These are phyloP conservation scores for Eupithecia inturbata DNA, from an alignment of 2,888 invertebrate species.

Conservation along the genomic window DNA sequence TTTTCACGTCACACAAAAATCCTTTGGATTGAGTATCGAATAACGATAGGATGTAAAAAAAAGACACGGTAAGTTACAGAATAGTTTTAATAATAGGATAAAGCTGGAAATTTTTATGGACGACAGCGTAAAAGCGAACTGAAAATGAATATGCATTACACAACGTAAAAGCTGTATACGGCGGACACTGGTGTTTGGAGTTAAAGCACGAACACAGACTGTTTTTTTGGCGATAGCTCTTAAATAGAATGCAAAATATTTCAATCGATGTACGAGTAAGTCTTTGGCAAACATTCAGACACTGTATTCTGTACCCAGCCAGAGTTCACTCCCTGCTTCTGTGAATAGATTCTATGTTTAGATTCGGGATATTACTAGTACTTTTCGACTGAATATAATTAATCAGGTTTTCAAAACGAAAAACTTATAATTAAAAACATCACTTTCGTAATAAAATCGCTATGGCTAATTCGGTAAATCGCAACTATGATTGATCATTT, in stretches of 20 bases:
- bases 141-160: neutral
- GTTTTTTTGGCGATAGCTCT: neutral
- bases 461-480: neutral
- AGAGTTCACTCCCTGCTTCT: slow-evolving; percentile 45
- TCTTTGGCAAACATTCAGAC: slow-evolving; percentile 61
- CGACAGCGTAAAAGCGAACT: neutral
- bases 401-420: neutral
- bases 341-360: slow-evolving; percentile 56
- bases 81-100: neutral
- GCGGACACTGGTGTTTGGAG: neutral
- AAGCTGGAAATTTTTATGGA: neutral
- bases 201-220: neutral
- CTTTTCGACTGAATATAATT: neutral
- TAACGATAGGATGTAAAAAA: too few relatives aligned
- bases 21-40: too few relatives aligned
- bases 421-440: neutral
- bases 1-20: neutral
- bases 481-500: neutral
- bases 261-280: slow-evolving; percentile 44
- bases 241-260: slow-evolving; percentile 14
- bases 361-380: slow-evolving; percentile 39
- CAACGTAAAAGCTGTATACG: neutral
- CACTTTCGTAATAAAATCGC: neutral
- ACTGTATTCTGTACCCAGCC: slow-evolving; percentile 46
- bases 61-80: too few relatives aligned